Percentiles rank a stretch among this genome's conserved stretches.
These are phyloP conservation scores for Popillia japonica DNA, from an alignment of 1,140 invertebrate genomes.

Conservation along the genomic window DNA sequence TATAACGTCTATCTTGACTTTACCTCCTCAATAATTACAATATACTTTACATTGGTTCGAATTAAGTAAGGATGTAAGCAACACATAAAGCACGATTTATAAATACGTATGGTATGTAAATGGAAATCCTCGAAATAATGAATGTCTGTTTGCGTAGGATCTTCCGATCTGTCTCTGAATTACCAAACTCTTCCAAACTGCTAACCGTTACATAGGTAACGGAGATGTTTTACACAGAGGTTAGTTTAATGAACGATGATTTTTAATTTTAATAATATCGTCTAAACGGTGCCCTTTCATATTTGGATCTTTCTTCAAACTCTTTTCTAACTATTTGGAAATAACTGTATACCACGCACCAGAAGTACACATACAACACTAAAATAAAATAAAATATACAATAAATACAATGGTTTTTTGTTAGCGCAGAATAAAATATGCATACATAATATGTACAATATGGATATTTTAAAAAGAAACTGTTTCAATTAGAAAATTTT, in stretches of 20 bases:
- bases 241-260: conserved; percentile 12
- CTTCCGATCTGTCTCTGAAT: neutral
- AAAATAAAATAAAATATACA: conserved; percentile 60
- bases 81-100: neutral
- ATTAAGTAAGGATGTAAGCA: no score
- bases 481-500: no score
- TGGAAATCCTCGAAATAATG: neutral
- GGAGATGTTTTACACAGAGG: conserved; percentile 10
- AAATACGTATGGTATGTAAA: neutral
- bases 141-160: neutral
- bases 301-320: conserved; percentile 70
- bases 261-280: conserved; percentile 56
- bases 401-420: no score
- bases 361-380: conserved; percentile 76
- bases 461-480: no score
- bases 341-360: conserved; percentile 82
- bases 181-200: neutral
- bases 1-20: no score
- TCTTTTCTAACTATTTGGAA: conserved; percentile 72
- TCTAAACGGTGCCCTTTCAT: conserved; percentile 72
- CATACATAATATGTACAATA: no score
- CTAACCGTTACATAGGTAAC: conserved; percentile 7
- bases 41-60: no score
- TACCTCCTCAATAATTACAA: no score
- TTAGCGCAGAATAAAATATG: no score